Percentiles rank a stretch among this genome's conserved stretches.
Conservation (phyloP, 2,888 invertebrate species). For the Hypolimnas misippus region DNA sequence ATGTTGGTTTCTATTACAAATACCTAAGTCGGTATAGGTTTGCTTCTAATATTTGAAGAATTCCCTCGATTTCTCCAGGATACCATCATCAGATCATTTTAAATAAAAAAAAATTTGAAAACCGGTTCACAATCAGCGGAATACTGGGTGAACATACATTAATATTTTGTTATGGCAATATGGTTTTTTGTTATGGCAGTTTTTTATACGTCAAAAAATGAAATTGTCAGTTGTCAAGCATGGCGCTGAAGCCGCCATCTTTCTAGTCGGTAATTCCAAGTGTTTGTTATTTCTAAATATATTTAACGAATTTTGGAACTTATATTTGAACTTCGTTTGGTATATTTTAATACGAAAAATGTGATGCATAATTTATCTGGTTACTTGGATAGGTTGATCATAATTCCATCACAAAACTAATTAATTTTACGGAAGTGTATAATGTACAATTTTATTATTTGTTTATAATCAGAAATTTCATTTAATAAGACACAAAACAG, state of each 20-base stretch:
- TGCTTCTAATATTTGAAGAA: no score
- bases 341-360: neutral
- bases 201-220: neutral
- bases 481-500: neutral
- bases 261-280: constrained; percentile 8
- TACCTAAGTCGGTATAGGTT: no score
- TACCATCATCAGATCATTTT: no score
- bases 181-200: no score
- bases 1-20: no score
- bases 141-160: no score
- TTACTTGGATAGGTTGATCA: neutral
- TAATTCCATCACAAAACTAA: neutral
- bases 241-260: constrained; percentile 8
- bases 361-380: neutral
- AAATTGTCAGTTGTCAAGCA: constrained; percentile 12
- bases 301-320: neutral
- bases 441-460: constrained; percentile 1
- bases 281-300: neutral
- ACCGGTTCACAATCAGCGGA: no score
- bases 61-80: no score
- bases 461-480: constrained; percentile 1
- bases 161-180: no score
- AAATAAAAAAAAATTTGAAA: no score
- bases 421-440: neutral
- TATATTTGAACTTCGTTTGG: neutral